phyloP scores from a whole-genome alignment of 2,888 invertebrate species.

The Chouioia cunea region DNA sequence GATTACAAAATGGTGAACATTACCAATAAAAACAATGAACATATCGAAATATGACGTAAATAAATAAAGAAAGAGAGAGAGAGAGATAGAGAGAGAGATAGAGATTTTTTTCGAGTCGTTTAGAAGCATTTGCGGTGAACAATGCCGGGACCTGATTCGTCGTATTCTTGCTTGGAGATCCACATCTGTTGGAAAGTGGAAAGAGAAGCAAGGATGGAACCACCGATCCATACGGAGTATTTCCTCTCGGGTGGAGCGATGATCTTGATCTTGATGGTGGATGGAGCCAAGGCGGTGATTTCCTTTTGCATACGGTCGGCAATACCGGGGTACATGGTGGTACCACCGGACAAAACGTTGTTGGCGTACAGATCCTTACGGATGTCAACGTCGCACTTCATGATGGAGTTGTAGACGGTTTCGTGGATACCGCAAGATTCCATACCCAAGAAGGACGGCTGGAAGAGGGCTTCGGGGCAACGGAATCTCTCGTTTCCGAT shows the following conservation, averaged over 20 bases:
- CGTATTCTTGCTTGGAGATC: constrained; percentile 86
- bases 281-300: constrained; percentile 92
- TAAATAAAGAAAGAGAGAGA: too few relatives aligned
- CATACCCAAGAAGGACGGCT: constrained; percentile 91
- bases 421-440: constrained; percentile 89
- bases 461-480: constrained; percentile 90
- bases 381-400: constrained; percentile 95
- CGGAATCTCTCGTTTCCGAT: constrained; percentile 91
- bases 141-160: constrained; percentile 14
- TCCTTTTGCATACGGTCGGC: constrained; percentile 98
- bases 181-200: constrained; percentile 94
- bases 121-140: constrained; percentile 36
- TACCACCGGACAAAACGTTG: constrained; percentile 91
- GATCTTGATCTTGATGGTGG: constrained; percentile 95
- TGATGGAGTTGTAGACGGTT: constrained; percentile 93
- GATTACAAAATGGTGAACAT: too few relatives aligned
- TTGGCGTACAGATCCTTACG: constrained; percentile 93
- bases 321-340: constrained; percentile 97
- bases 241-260: constrained; percentile 96
- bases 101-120: not conserved
- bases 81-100: too few relatives aligned
- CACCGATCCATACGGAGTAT: constrained; percentile 98
- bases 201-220: constrained; percentile 93
- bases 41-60: too few relatives aligned
- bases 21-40: too few relatives aligned